Conservation (phyloP, 2,113 vertebrate species). For the Lophotis ruficrista region DNA sequence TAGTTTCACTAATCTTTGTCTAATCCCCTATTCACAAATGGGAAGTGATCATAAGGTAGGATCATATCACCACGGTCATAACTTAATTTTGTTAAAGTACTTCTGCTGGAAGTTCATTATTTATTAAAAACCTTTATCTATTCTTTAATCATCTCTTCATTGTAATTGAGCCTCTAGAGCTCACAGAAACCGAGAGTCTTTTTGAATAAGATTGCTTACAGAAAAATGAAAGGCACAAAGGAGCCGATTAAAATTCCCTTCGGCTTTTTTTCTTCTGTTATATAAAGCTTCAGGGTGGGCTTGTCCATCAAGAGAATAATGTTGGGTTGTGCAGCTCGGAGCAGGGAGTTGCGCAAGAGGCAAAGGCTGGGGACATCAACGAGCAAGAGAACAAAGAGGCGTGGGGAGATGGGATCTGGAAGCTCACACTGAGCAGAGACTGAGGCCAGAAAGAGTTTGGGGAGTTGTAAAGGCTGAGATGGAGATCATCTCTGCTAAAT, state of each 20-base stretch:
- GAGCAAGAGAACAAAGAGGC: rapidly evolving
- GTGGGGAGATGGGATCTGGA: neutral
- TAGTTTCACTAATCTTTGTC: neutral
- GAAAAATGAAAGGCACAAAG: neutral
- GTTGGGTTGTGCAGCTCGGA: rapidly evolving
- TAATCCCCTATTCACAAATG: neutral
- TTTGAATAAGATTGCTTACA: neutral
- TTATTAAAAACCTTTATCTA: constrained; percentile 55
- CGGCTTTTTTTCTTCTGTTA: neutral
- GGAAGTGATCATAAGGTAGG: neutral
- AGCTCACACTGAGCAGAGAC: neutral
- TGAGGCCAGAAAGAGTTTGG: neutral
- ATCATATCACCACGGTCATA: neutral
- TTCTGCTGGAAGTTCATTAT: constrained; percentile 25
- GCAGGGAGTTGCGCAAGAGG: neutral
- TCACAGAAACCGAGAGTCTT: neutral
- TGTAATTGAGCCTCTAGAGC: constrained; percentile 22
- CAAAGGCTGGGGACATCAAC: neutral
- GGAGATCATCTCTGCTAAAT: neutral
- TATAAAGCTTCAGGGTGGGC: neutral
- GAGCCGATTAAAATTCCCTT: neutral
- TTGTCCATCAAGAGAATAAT: neutral
- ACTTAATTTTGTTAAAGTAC: neutral
- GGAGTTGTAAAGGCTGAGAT: neutral
- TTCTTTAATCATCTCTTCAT: constrained; percentile 35